Evolutionary conservation across 2,113 vertebrate genomes (phyloP), one percentile per base, ranked within the genome.

Genomic region (Erinaceus europaeus): DNA sequence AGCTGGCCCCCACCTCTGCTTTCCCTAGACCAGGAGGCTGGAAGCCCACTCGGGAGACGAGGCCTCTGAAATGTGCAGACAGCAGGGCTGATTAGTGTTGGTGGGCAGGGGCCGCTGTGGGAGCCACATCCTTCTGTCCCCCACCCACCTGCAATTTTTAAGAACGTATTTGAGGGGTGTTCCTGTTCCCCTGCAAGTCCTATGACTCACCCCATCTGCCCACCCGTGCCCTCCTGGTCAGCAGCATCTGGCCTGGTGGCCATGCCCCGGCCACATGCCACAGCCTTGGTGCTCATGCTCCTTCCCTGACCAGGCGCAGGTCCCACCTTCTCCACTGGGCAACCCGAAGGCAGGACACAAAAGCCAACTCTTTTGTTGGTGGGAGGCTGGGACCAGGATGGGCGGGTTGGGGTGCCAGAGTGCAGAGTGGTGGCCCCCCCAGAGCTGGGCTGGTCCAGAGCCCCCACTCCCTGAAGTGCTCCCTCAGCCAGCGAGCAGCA

Each of bases 31-130:
- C n/a, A 68, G 52, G 69, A 82, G 6, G 38, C 61, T n/a, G n/a
- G n/a, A n/a, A n/a, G n/a, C n/a, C 55, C 77, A 32, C 42, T 61
- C 84, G 57, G 71, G 52, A 94, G 82, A 92, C 68, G 80, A 61
- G 85, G 69, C 88, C 86, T 81, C 86, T 95, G 95, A 97, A 96
- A 97, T 95, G 94, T 73, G 94, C 93, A 90, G 94, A 95, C 15
- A 59, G 74, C 88, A 12, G 88, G 93, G 88, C 77, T 93, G 94
- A 62, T 80, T 90, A 91, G 94, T 55, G 59, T 44, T 46, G 91
- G 84, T 15, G 74, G 75, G 86, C 91, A 93, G 72, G 3, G 5
- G 94, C 52, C 9, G 13, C 6, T 40, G 84, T n/a, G 71, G 85
- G 64, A 84, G 62, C 0, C 61, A 88, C 74, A 71, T 67, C 87